Conservation (phyloP, 2,113 vertebrate genomes). For the Hirundichthys speculiger region DNA sequence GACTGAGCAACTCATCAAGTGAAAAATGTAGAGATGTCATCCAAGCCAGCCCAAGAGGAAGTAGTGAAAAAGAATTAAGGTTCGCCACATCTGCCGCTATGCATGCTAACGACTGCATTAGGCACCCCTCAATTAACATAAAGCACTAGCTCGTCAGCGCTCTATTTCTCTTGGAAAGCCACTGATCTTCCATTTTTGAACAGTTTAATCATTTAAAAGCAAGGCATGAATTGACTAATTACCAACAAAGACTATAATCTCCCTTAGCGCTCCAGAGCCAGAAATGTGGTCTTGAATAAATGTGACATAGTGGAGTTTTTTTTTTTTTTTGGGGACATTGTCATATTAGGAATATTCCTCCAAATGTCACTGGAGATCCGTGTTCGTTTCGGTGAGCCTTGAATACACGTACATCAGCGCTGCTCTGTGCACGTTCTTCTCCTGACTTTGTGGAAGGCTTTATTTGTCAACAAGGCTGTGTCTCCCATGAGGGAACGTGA, state of each 20-base stretch:
- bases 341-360: constrained; percentile 43
- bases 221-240: constrained; percentile 65
- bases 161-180: constrained; percentile 61
- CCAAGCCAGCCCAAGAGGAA: constrained; percentile 65
- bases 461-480: constrained; percentile 71
- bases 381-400: constrained; percentile 51
- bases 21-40: constrained; percentile 71
- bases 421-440: constrained; percentile 43
- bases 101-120: constrained; percentile 78
- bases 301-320: constrained; percentile 40
- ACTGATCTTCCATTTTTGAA: constrained; percentile 63
- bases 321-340: constrained; percentile 35
- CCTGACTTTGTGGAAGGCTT: constrained; percentile 39
- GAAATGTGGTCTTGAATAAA: constrained; percentile 45
- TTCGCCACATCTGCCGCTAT: constrained; percentile 48
- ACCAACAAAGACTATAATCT: constrained; percentile 68
- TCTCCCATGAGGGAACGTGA: constrained; percentile 61
- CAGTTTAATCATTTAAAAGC: constrained; percentile 59
- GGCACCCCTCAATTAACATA: constrained; percentile 72
- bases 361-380: constrained; percentile 53
- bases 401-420: constrained; percentile 10
- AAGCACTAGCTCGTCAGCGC: constrained; percentile 64
- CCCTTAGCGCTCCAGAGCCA: constrained; percentile 40
- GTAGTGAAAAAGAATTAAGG: constrained; percentile 74
- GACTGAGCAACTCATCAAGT: constrained; percentile 59